Percentiles rank a stretch among this genome's conserved stretches.
Conservation (phyloP, 2,113 vertebrate genomes). For the Ptilorrhoa leucosticta region DNA sequence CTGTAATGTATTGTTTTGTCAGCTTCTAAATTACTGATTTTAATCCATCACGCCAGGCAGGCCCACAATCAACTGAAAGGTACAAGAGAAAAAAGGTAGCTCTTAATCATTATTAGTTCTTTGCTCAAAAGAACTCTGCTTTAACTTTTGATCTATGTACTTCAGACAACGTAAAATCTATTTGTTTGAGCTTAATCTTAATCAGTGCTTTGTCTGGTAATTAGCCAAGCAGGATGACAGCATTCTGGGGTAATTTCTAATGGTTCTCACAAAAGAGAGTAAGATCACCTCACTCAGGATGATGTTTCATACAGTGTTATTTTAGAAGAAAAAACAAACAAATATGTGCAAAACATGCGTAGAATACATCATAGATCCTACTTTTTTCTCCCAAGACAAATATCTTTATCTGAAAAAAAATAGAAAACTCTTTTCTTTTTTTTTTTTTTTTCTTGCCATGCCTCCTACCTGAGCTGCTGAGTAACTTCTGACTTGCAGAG, state of each 20-base stretch:
- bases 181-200: background rate
- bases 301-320: background rate
- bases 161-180: background rate
- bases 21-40: slow-evolving; percentile 39
- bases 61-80: slow-evolving; percentile 3
- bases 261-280: background rate
- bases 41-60: slow-evolving; percentile 42
- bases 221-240: background rate
- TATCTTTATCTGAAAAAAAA: background rate
- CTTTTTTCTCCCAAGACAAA: background rate
- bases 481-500: background rate
- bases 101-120: slow-evolving; percentile 32
- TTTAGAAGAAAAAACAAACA: background rate
- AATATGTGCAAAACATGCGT: background rate
- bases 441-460: background rate
- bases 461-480: background rate
- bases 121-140: background rate
- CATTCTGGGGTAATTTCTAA: background rate
- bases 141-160: background rate
- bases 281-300: background rate
- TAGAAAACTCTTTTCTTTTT: background rate
- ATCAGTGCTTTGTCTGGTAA: background rate
- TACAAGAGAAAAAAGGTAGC: background rate
- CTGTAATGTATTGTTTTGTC: background rate
- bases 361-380: background rate